Percentiles rank a stretch among this genome's conserved stretches.
Evolutionary conservation across 2,888 invertebrate species (phyloP).

Genomic region (Lasioglossum malachurum): DNA sequence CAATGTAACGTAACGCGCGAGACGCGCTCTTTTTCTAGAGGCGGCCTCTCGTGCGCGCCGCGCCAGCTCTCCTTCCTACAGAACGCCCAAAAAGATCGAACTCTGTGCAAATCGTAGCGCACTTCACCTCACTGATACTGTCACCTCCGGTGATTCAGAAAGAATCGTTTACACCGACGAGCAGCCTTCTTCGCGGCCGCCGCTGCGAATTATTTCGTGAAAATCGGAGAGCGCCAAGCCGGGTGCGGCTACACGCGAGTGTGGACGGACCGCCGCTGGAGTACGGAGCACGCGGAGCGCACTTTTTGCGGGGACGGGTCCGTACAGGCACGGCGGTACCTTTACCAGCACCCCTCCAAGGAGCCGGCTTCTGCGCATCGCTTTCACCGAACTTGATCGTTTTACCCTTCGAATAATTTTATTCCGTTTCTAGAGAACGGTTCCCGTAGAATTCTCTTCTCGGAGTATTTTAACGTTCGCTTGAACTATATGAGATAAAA

Average conservation of each 20-base stretch:
- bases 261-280: constrained; percentile 69
- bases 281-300: constrained; percentile 74
- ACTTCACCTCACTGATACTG: constrained; percentile 56
- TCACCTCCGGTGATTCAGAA: constrained; percentile 42
- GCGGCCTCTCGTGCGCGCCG: constrained; percentile 68
- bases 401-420: neutral
- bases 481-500: neutral
- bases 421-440: neutral
- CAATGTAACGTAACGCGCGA: constrained; percentile 59
- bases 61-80: constrained; percentile 56
- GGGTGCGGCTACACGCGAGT: constrained; percentile 73
- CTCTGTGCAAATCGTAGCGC: constrained; percentile 62
- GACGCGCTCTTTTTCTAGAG: constrained; percentile 72
- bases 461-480: neutral
- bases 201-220: constrained; percentile 49
- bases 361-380: constrained; percentile 60
- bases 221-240: constrained; percentile 66
- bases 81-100: constrained; percentile 70
- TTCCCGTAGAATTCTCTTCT: neutral
- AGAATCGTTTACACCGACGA: constrained; percentile 64
- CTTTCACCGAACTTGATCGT: constrained; percentile 22
- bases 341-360: constrained; percentile 29
- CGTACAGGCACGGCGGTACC: constrained; percentile 46
- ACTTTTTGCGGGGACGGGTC: constrained; percentile 69
- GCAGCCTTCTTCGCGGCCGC: constrained; percentile 20